A percentile compares a stretch with the other conserved stretches of the same genome.
Conservation (phyloP, 2,113 vertebrate species). For the Scophthalmus maximus region DNA sequence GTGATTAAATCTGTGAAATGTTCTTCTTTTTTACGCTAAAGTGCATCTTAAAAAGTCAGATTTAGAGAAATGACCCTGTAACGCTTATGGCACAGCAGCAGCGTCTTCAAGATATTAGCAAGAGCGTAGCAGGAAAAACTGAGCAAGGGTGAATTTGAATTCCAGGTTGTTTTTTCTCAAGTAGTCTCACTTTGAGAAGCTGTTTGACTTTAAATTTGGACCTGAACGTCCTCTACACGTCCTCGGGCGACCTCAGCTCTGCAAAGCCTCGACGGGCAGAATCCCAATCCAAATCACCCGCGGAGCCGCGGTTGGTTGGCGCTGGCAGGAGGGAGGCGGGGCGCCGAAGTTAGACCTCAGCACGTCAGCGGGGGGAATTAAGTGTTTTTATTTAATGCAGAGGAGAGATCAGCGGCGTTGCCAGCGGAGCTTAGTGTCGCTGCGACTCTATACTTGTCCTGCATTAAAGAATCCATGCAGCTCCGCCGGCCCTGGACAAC, state of each 20-base stretch:
- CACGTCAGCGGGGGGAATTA: slow-evolving; percentile 42
- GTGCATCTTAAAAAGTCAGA: too few species aligned
- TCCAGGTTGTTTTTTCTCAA: too few species aligned
- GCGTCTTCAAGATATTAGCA: too few species aligned
- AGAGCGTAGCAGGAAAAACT: too few species aligned
- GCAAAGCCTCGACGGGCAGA: slow-evolving; percentile 26
- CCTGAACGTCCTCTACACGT: slow-evolving; percentile 1
- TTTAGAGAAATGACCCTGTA: too few species aligned
- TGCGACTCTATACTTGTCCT: slow-evolving; percentile 13
- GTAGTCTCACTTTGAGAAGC: not conserved
- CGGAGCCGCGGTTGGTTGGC: not conserved
- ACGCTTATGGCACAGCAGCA: too few species aligned
- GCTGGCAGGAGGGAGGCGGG: slow-evolving; percentile 21
- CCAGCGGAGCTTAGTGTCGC: slow-evolving; percentile 23
- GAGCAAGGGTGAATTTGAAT: too few species aligned
- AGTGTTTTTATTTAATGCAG: slow-evolving; percentile 47
- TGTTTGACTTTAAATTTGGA: not conserved
- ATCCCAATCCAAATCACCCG: slow-evolving; percentile 48
- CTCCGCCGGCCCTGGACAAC: not conserved
- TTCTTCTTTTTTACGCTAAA: too few species aligned
- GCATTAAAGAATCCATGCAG: not conserved
- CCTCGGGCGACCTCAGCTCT: slow-evolving; percentile 13
- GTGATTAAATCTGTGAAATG: too few species aligned
- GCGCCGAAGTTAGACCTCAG: slow-evolving; percentile 23
- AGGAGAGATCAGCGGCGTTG: slow-evolving; percentile 35